phyloP scores from a whole-genome alignment of 2,888 invertebrate species.

The Geophilus truncorum region DNA sequence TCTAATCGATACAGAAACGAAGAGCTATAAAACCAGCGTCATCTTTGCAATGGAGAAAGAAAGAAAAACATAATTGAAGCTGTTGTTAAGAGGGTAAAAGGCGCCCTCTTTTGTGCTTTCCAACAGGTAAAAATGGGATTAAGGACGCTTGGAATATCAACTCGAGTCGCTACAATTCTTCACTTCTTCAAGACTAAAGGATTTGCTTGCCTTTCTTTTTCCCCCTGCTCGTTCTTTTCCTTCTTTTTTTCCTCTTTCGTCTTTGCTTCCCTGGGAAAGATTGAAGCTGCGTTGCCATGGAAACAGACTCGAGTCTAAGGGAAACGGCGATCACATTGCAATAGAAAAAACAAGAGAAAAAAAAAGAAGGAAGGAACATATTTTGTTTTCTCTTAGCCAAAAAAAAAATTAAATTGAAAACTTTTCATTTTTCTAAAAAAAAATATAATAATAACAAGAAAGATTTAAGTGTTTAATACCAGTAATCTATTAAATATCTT shows the following conservation, averaged over 20 bases:
- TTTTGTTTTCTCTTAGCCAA: not conserved
- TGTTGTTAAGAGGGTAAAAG: not conserved
- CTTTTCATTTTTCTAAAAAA: not conserved
- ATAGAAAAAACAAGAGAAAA: not conserved
- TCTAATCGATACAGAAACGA: not conserved
- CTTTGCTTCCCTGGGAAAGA: slow-evolving; percentile 18
- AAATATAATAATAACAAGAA: not conserved
- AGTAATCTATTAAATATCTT: not conserved
- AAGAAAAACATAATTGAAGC: slow-evolving; percentile 15
- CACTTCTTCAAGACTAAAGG: not conserved
- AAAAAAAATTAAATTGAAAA: not conserved
- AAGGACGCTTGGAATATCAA: not conserved
- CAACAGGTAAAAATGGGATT: slow-evolving; percentile 11
- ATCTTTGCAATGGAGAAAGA: not conserved
- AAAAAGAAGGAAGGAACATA: not conserved
- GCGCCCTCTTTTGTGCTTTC: not conserved
- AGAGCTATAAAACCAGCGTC: not conserved
- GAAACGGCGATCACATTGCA: slow-evolving; percentile 7
- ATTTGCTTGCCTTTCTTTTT: not conserved
- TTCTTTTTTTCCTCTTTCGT: not conserved
- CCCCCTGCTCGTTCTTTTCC: not conserved
- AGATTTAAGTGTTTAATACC: not conserved
- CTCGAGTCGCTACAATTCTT: not conserved
- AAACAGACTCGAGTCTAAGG: not conserved
- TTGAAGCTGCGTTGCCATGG: slow-evolving; percentile 13